These are phyloP conservation scores for Pelagia noctiluca DNA, from an alignment of 30 jellyfish, hydroid and myxozoan genomes.

Conservation along the genomic window DNA sequence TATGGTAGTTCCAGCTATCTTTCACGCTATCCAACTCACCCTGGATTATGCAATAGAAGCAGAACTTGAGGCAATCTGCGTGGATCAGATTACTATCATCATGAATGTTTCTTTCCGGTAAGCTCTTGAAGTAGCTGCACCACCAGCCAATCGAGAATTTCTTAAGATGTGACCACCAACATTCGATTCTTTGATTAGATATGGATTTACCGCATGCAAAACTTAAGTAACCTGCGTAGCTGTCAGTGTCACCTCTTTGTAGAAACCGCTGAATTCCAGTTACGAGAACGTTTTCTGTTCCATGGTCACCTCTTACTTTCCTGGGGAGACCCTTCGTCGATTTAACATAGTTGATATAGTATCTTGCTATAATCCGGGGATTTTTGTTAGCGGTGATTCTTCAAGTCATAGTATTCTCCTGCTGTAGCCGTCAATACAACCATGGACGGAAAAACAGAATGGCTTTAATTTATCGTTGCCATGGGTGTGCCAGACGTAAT, in stretches of 20 bases:
- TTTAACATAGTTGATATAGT: neutral
- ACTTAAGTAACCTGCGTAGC: neutral
- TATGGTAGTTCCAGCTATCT: slow-evolving; percentile 1
- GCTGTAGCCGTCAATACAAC: too few relatives aligned
- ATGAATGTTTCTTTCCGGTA: neutral
- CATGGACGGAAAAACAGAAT: slow-evolving; percentile 32
- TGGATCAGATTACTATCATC: slow-evolving; percentile 12
- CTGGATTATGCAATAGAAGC: neutral
- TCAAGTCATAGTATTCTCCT: slow-evolving; percentile 34
- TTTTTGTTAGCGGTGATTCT: too few relatives aligned
- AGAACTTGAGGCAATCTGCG: slow-evolving; percentile 3
- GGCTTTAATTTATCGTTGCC: slow-evolving; percentile 27
- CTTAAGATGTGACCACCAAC: slow-evolving; percentile 19
- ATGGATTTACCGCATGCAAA: slow-evolving; percentile 8
- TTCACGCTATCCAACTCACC: slow-evolving; percentile 2
- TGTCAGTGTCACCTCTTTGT: slow-evolving; percentile 9
- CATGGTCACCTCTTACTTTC: slow-evolving; percentile 7
- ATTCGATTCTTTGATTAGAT: slow-evolving; percentile 15
- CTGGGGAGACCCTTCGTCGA: slow-evolving; percentile 1
- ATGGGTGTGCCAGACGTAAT: slow-evolving; percentile 48
- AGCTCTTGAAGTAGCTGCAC: neutral
- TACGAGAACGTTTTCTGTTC: slow-evolving; percentile 4
- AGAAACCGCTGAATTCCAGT: slow-evolving; percentile 13
- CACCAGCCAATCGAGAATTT: slow-evolving; percentile 14
- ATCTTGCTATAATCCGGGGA: too few relatives aligned